Evolutionary conservation across 2,113 vertebrate genomes (phyloP).

Genomic region (Jaculus jaculus): DNA sequence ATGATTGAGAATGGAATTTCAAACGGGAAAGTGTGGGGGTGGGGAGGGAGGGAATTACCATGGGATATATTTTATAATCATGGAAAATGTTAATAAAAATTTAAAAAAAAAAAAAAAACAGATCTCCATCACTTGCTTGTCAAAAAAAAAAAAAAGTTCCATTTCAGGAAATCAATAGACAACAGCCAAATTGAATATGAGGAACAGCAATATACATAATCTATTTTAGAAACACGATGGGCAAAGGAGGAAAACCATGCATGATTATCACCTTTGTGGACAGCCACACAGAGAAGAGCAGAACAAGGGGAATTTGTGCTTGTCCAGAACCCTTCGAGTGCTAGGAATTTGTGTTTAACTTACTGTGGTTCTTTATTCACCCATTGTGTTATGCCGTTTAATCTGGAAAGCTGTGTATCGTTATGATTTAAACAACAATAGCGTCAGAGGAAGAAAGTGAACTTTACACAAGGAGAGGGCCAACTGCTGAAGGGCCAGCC

Average conservation of each 20-base stretch:
- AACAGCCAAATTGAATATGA: background rate
- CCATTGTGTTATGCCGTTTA: background rate
- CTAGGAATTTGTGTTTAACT: constrained; percentile 15
- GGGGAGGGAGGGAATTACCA: no score
- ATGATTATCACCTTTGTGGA: background rate
- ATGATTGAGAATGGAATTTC: no score
- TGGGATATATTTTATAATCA: no score
- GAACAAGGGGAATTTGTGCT: background rate
- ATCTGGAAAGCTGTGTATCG: background rate
- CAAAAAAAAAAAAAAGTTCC: no score
- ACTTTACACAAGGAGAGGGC: constrained; percentile 23
- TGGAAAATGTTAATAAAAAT: no score
- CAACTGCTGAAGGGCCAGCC: constrained; percentile 10
- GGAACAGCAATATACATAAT: background rate
- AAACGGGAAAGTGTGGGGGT: no score
- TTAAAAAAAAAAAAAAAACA: no score
- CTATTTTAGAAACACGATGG: background rate
- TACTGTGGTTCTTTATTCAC: background rate
- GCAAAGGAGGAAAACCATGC: background rate
- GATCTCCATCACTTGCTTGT: no score
- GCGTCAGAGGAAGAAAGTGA: constrained; percentile 19
- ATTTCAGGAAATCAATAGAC: constrained; percentile 14
- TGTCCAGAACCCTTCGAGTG: background rate
- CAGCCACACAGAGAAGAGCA: background rate
- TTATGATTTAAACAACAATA: constrained; percentile 56